Evolutionary conservation across 1,140 invertebrate genomes (phyloP).

Genomic region (Branchinecta lynchi): DNA sequence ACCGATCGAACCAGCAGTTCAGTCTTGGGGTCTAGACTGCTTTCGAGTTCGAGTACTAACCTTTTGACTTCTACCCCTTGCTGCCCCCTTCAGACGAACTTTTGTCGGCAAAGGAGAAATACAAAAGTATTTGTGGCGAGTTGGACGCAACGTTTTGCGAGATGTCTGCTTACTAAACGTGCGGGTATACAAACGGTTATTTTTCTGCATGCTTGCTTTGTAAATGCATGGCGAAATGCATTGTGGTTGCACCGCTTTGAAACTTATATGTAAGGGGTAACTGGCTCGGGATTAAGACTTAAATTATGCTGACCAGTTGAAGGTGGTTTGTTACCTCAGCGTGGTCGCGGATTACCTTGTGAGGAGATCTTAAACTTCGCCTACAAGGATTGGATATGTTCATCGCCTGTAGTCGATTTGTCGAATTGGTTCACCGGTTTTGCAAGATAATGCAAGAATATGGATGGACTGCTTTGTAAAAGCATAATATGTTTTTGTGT

Average conservation of each 20-base stretch:
- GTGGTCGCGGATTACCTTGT: too few relatives aligned
- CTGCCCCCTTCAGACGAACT: slow-evolving; percentile 71
- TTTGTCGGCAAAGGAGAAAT: slow-evolving; percentile 96
- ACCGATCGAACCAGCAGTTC: too few relatives aligned
- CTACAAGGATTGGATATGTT: too few relatives aligned
- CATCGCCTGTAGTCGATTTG: too few relatives aligned
- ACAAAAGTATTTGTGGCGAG: slow-evolving; percentile 98
- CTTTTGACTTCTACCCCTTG: not conserved
- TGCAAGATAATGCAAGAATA: too few relatives aligned
- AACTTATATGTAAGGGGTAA: not conserved
- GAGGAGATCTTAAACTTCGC: too few relatives aligned
- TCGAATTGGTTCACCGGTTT: too few relatives aligned
- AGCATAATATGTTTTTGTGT: too few relatives aligned
- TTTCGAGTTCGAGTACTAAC: not conserved
- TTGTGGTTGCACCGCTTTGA: not conserved
- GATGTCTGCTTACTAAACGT: slow-evolving; percentile 63
- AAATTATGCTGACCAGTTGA: not conserved
- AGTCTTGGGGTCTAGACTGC: too few relatives aligned
- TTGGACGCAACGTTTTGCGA: slow-evolving; percentile 95
- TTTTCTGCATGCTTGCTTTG: too few relatives aligned
- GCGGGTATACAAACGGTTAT: not conserved
- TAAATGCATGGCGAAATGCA: not conserved
- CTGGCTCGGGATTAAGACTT: not conserved
- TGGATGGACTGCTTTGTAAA: too few relatives aligned
- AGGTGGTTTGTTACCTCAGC: too few relatives aligned